A percentile compares a stretch with the other conserved stretches of the same genome.
These are phyloP conservation scores for Leptinotarsa texana DNA, from an alignment of 1,140 invertebrate genomes.

Conservation along the genomic window DNA sequence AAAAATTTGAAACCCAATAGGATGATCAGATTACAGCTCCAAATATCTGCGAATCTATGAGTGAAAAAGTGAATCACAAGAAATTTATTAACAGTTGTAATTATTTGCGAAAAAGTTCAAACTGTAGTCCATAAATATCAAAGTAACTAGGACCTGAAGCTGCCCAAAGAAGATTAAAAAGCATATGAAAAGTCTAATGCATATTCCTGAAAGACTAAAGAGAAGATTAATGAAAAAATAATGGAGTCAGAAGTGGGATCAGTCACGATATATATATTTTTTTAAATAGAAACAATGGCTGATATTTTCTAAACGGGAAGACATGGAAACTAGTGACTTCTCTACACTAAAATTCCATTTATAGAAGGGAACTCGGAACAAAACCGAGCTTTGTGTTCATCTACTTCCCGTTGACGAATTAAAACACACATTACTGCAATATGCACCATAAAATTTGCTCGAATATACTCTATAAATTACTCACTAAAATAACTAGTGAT, in stretches of 20 bases:
- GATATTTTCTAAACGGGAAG: not conserved
- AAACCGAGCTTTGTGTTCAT: not conserved
- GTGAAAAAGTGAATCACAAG: no score
- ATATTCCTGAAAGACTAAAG: no score
- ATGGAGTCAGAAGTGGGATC: not conserved
- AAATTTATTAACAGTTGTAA: no score
- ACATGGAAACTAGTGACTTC: not conserved
- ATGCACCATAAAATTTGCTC: not conserved
- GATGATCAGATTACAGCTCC: no score
- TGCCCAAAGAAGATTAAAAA: no score
- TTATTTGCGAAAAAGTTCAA: no score
- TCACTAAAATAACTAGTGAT: not conserved
- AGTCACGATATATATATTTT: not conserved
- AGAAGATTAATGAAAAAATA: not conserved
- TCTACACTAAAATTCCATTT: not conserved
- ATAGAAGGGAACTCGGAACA: not conserved
- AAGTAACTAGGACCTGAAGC: no score
- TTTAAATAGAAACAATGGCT: not conserved
- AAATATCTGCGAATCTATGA: no score
- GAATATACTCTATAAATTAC: constrained; percentile 2
- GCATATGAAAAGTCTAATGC: no score
- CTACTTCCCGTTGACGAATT: not conserved
- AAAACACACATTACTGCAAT: not conserved
- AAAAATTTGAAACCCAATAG: no score
- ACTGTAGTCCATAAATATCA: no score